phyloP scores from a whole-genome alignment of 2,797 vertebrate genomes.

The Aulostomus chinensis region DNA sequence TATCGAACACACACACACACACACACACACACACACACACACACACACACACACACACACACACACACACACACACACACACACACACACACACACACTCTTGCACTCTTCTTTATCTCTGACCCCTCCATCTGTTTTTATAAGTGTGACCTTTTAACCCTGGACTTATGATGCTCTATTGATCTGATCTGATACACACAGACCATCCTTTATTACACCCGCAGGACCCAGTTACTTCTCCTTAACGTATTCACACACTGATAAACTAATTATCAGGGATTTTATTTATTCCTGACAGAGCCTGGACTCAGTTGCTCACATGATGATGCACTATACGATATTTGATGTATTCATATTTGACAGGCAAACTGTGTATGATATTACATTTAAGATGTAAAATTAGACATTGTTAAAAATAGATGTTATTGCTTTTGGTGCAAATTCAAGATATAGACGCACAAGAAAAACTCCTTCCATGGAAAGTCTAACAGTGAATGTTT shows the following conservation, averaged over 20 bases:
- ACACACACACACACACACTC: conserved; percentile 2
- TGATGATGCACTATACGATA: no score
- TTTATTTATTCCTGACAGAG: background rate
- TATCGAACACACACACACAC: background rate
- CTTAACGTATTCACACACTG: conserved; percentile 12
- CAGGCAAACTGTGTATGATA: background rate
- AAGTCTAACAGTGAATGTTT: no score
- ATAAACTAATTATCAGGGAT: conserved; percentile 4
- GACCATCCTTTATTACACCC: conserved; percentile 9
- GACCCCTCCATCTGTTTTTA: conserved; percentile 24
- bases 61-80: background rate
- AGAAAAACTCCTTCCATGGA: no score
- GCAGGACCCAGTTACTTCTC: conserved; percentile 21
- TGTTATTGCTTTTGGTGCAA: background rate
- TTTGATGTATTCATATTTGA: background rate
- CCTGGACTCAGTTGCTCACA: background rate
- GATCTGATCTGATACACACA: conserved; percentile 29
- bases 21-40: background rate
- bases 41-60: background rate
- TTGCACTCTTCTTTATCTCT: background rate
- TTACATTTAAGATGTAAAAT: no score
- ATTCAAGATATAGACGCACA: no score
- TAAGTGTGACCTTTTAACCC: conserved; percentile 44
- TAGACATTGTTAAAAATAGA: no score
- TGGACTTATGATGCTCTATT: conserved; percentile 47